phyloP scores from a whole-genome alignment of 2,888 invertebrate species.

The Ceraclea dissimilis region DNA sequence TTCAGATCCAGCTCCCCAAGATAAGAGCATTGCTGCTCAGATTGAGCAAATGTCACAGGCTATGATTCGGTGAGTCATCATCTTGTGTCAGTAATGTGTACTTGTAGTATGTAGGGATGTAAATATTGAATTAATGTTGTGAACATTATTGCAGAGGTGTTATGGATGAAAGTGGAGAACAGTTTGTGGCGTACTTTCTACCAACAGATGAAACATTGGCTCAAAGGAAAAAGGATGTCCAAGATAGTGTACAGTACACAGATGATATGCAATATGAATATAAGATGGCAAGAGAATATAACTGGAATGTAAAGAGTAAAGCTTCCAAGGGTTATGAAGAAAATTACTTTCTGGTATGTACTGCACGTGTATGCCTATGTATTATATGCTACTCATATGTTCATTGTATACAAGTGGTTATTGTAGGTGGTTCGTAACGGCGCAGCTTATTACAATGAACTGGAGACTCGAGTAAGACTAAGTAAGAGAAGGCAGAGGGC shows the following conservation, averaged over 20 bases:
- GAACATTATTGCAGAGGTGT: constrained; percentile 69
- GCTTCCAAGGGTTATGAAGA: constrained; percentile 92
- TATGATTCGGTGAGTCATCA: constrained; percentile 76
- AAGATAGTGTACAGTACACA: constrained; percentile 68
- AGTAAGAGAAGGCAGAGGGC: constrained; percentile 79
- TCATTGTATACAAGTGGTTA: not conserved
- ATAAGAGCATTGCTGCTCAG: constrained; percentile 78
- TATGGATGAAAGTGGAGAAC: constrained; percentile 97
- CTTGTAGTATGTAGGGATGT: not conserved
- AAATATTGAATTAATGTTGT: not conserved
- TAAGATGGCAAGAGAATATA: constrained; percentile 95
- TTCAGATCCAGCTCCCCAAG: constrained; percentile 91
- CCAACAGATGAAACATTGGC: constrained; percentile 88
- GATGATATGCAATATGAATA: constrained; percentile 94
- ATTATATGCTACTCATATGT: too few species aligned
- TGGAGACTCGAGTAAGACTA: constrained; percentile 90
- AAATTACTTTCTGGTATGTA: constrained; percentile 83
- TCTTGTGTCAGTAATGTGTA: not conserved
- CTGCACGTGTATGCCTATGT: too few species aligned
- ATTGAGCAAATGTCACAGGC: constrained; percentile 98
- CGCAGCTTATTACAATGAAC: constrained; percentile 88
- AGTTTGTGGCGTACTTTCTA: constrained; percentile 97
- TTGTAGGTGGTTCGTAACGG: constrained; percentile 73
- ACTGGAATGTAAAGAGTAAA: constrained; percentile 99
- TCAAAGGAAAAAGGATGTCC: constrained; percentile 78